Base-by-base conservation (phyloP, 2,113 vertebrate genomes). In the Erythrolamprus reginae region DNA sequence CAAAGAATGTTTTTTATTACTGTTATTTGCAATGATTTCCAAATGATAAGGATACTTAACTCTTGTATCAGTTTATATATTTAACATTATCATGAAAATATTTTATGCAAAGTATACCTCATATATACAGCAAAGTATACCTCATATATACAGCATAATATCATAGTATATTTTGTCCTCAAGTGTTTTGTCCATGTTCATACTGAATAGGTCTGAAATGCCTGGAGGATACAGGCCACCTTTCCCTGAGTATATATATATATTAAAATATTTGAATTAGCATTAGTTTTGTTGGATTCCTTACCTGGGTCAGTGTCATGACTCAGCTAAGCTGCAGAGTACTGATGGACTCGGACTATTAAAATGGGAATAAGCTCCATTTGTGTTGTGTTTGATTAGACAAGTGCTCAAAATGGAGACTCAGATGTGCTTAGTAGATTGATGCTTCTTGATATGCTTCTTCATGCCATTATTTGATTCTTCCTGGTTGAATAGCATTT, bases 21-120 rank as follows among this genome's bases (percentile, higher is more conserved):
- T 95, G 95, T 97, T 96, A 97, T 93, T 97, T 97, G 96, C 96
- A 96, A 95, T 97, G 95, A 96, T 96, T 96, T 94, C 95, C 95
- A 96, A 94, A 93, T 94, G 94, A 94, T 95, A 93, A 92, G 84
- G 38, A 70, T 5, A 90, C 28, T 92, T 50, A 85, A 86, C 33
- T 24, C 1, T 52, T 87, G 90, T 61, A 58, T 89, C 28, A 58
- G 28, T 84, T 84, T 47, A 83, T 21, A 56, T 84, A 50, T 28
- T 6, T 77, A 9, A 70, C 47, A 33, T 77, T 70, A 4, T 13
- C 5, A 48, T 89, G 19, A 77, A 82, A 89, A 47, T 89, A 53
- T n/a, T 84, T 19, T 45, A 47, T 89, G 52, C 24, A 48, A 88
- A 24, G 1, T 33, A 21, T 48, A 55, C 23, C 33, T 77, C 33